These are phyloP conservation scores for Megalops atlanticus DNA, from an alignment of 2,113 vertebrate species.

Conservation along the genomic window DNA sequence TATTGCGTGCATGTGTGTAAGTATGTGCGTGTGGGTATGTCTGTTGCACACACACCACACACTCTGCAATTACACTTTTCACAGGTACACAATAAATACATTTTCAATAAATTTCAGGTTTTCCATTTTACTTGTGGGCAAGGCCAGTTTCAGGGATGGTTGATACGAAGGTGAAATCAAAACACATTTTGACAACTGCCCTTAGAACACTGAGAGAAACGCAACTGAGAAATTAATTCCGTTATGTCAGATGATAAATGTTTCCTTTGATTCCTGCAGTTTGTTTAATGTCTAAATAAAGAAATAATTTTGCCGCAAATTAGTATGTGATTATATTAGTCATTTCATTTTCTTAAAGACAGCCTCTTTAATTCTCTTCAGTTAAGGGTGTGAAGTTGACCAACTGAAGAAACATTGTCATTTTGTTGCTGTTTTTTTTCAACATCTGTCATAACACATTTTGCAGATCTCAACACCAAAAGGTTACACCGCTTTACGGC, in stretches of 20 bases:
- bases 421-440: neutral
- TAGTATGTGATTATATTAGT: neutral
- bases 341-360: neutral
- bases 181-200: no score
- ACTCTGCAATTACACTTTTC: neutral
- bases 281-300: neutral
- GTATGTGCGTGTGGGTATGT: neutral
- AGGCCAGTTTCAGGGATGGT: neutral
- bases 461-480: neutral
- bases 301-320: neutral
- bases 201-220: neutral
- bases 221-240: neutral
- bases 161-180: neutral
- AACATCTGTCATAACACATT: no score
- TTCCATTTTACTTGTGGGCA: neutral
- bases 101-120: neutral
- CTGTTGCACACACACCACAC: neutral
- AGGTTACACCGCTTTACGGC: neutral
- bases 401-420: neutral
- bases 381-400: neutral
- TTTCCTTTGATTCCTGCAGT: neutral
- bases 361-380: neutral
- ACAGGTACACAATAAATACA: neutral
- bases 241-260: neutral
- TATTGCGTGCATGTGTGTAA: neutral